These are phyloP conservation scores for Pelosia muscerda DNA, from an alignment of 2,888 invertebrate genomes.

Conservation along the genomic window DNA sequence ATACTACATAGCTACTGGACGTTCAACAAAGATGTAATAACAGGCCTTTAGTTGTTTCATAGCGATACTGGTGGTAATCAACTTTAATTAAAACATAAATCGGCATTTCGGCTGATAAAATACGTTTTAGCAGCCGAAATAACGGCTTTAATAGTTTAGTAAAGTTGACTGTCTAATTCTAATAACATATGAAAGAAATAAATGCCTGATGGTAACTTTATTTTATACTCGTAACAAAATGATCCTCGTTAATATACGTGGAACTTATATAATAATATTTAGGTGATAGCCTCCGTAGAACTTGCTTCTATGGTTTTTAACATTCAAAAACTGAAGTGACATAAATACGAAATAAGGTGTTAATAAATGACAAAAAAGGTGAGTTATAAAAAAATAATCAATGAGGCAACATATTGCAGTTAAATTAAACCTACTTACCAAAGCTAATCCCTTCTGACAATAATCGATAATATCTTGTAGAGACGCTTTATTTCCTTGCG, in stretches of 20 bases:
- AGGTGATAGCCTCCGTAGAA: no score
- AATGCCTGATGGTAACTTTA: not conserved
- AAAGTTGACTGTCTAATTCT: not conserved
- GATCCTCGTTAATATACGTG: not conserved
- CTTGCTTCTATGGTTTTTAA: no score
- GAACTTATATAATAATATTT: not conserved
- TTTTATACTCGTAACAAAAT: not conserved
- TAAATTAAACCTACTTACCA: conserved; percentile 81
- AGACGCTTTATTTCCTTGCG: conserved; percentile 92
- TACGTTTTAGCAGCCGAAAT: no score
- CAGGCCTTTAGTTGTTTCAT: not conserved
- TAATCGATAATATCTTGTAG: conserved; percentile 92
- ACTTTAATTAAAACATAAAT: not conserved
- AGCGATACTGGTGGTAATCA: not conserved
- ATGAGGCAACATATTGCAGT: no score
- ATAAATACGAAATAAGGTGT: no score
- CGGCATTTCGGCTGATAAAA: not conserved
- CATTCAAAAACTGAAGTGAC: no score
- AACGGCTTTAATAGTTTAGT: no score
- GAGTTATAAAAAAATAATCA: not conserved
- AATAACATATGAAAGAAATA: not conserved
- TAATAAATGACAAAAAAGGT: not conserved
- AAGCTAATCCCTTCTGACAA: conserved; percentile 91
- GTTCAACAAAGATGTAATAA: conserved; percentile 6
- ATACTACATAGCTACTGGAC: not conserved